phyloP scores from a whole-genome alignment of 2,797 vertebrate genomes.

The Sebastes iracundus region DNA sequence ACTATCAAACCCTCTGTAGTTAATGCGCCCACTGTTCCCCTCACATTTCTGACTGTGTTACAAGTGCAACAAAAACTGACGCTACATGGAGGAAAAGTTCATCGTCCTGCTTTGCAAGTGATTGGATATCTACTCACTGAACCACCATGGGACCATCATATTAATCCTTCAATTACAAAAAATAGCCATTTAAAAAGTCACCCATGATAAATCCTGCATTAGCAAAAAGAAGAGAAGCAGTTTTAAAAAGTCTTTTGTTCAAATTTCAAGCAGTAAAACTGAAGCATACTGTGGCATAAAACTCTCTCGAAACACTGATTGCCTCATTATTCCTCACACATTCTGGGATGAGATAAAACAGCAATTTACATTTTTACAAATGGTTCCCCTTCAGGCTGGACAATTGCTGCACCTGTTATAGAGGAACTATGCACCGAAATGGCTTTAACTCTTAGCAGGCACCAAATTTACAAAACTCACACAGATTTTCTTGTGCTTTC shows the following conservation, averaged over 20 bases:
- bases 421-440: not conserved
- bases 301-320: not conserved
- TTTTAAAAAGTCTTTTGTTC: slow-evolving; percentile 5
- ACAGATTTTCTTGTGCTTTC: not conserved
- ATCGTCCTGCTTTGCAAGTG: not conserved
- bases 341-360: slow-evolving; percentile 18
- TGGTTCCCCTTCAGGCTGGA: not conserved
- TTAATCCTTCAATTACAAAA: slow-evolving; percentile 2
- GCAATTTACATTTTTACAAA: slow-evolving; percentile 4
- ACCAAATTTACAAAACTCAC: not conserved
- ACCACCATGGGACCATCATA: not conserved
- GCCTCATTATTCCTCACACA: slow-evolving; percentile 6
- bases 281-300: not conserved
- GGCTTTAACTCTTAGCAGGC: not conserved
- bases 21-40: not conserved
- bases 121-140: not conserved
- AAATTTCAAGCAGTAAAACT: not conserved
- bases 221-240: not conserved
- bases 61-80: not conserved
- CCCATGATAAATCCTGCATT: not conserved
- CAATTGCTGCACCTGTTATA: not conserved
- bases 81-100: not conserved
- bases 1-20: not conserved
- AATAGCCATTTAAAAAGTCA: not conserved
- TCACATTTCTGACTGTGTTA: not conserved